A percentile compares a stretch with the other conserved stretches of the same genome.
These are phyloP conservation scores for Cariama cristata DNA, from an alignment of 2,113 vertebrate genomes.

Conservation along the genomic window DNA sequence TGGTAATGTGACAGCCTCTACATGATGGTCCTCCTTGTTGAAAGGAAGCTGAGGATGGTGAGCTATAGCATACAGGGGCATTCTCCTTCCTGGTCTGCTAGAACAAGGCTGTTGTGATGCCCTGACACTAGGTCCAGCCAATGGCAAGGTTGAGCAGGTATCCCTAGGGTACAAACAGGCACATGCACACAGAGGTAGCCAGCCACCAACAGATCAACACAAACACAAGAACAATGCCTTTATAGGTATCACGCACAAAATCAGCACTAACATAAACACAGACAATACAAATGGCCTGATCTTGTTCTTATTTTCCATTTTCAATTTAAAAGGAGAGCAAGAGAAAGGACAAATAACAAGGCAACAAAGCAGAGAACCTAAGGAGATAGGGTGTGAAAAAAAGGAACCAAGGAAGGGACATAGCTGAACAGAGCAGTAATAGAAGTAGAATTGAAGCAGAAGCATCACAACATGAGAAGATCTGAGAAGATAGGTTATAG, in stretches of 20 bases:
- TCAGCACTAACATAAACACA: neutral
- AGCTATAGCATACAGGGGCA: neutral
- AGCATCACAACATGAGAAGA: neutral
- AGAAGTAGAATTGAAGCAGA: neutral
- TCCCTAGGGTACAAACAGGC: neutral
- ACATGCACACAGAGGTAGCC: rapidly evolving
- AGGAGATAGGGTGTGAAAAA: neutral
- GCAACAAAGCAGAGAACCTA: neutral
- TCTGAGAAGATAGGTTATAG: neutral
- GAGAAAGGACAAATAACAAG: neutral
- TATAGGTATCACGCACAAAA: neutral
- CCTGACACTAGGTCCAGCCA: neutral
- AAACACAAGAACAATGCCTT: neutral
- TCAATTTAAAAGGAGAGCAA: neutral
- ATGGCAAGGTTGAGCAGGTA: neutral
- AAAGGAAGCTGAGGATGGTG: neutral
- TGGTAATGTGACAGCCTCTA: neutral
- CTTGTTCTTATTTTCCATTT: neutral
- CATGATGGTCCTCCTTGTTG: rapidly evolving
- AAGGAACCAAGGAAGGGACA: neutral
- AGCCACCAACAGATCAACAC: neutral
- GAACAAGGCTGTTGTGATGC: neutral
- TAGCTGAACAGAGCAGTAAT: neutral
- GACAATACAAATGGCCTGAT: neutral
- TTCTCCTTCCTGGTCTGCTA: neutral